Evolutionary conservation across 2,113 vertebrate species (phyloP).

Genomic region (Prionailurus viverrinus): DNA sequence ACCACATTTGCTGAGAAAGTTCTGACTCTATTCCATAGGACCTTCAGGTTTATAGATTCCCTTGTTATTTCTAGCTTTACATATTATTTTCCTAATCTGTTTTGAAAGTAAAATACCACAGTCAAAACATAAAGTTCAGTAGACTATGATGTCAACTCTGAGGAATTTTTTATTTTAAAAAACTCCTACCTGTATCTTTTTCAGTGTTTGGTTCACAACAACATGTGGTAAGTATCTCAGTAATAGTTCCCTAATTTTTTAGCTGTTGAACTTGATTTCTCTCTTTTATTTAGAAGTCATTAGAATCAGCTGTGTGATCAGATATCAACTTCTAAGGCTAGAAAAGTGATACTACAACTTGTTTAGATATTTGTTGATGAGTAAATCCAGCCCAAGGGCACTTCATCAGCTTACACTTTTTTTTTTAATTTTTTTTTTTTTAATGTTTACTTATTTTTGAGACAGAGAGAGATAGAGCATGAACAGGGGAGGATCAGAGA

Average conservation of each 20-base stretch:
- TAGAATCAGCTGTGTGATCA: neutral
- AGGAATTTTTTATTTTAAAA: conserved; percentile 72
- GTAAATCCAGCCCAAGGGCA: neutral
- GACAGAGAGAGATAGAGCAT: too few species aligned
- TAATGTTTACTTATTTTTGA: too few species aligned
- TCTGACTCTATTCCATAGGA: conserved; percentile 36
- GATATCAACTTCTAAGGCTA: neutral
- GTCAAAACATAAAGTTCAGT: conserved; percentile 65
- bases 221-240: conserved; percentile 45
- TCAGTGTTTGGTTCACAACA: conserved; percentile 34
- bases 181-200: conserved; percentile 8
- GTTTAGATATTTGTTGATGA: neutral
- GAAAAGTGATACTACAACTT: neutral
- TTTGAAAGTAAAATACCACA: conserved; percentile 61
- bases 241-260: conserved; percentile 31
- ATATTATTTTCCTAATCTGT: conserved; percentile 42
- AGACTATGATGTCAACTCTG: conserved; percentile 40
- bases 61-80: conserved; percentile 55
- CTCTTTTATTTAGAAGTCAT: conserved; percentile 40
- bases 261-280: conserved; percentile 23
- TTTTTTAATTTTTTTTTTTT: too few species aligned
- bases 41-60: neutral
- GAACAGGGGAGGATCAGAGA: too few species aligned
- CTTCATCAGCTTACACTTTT: neutral
- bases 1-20: conserved; percentile 46